Evolutionary conservation across 2,797 vertebrate genomes (phyloP), one percentile per base, ranked within the genome.

Genomic region (Epinephelus awoara): DNA sequence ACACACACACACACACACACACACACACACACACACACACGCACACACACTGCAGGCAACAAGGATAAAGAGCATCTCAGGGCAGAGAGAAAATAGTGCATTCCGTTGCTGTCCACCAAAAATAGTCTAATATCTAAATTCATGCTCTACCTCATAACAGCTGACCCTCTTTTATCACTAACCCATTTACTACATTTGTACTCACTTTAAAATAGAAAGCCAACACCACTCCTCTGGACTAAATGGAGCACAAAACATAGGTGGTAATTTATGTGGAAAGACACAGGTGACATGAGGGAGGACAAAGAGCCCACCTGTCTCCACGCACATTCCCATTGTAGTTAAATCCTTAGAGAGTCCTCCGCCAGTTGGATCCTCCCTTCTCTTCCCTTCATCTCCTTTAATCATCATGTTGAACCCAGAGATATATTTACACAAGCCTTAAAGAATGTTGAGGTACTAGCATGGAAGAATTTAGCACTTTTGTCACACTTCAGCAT

Each of bases 241-340:
- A 65, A 67, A 78, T 67, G 73, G 65, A 85, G 75, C 66, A 40
- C 69, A 63, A 67, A 72, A 34, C 67, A 72, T 66, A 70, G 42
- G 61, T 66, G 64, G 21, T 67, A 65, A 84, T 82, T 82, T 77
- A 82, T 84, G 75, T 67, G 69, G 58, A 64, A 77, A 83, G 52
- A 56, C 67, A 66, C 57, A 34, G 49, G 59, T 69, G 62, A 75
- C 59, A 85, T 59, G 49, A 79, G 50, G 58, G 54, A 69, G 55
- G 75, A 75, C 55, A 49, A 79, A 68, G 68, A 71, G 56, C 42
- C 67, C 80, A 81, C 83, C 83, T 85, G 72, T 87, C 46, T 79
- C 64, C 34, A 51, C 74, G 77, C 55, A 70, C 56, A 52, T 69
- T 56, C 40, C 72, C 67, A 76, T 84, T 86, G 79, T 86, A 59